A percentile compares a stretch with the other conserved stretches of the same genome.
phyloP scores from a whole-genome alignment of 2,888 invertebrate genomes.

The Kryphioiulus occultus region DNA sequence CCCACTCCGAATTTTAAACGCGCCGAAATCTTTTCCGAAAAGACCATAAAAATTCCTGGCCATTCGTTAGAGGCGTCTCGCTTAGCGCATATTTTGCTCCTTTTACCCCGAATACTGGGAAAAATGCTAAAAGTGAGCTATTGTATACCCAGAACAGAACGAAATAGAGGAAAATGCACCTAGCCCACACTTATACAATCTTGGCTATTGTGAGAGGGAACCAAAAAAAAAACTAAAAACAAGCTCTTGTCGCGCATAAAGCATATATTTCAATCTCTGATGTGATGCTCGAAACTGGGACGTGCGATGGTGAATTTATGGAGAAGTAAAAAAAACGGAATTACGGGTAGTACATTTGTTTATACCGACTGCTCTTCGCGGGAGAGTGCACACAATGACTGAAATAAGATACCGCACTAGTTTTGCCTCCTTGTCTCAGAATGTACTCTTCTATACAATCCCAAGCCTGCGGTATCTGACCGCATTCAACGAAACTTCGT shows the following conservation, averaged over 20 bases:
- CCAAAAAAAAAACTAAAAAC: background rate
- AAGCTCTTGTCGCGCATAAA: background rate
- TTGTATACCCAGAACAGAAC: background rate
- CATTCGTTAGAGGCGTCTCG: slow-evolving; percentile 35
- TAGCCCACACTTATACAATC: background rate
- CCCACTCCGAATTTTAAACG: background rate
- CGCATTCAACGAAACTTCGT: background rate
- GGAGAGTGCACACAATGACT: background rate
- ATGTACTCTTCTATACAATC: background rate
- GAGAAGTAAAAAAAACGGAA: background rate
- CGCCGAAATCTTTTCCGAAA: background rate
- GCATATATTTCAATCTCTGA: background rate
- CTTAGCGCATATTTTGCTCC: slow-evolving; percentile 6
- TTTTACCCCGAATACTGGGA: background rate
- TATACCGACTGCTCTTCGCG: background rate
- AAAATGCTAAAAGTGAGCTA: background rate
- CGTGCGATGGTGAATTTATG: background rate
- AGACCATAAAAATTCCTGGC: slow-evolving; percentile 19
- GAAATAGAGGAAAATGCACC: background rate
- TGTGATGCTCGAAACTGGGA: background rate
- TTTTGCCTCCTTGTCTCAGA: background rate
- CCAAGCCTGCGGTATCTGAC: background rate
- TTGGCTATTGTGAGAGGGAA: background rate
- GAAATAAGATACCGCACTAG: background rate
- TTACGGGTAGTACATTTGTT: background rate